Percentiles rank a stretch among this genome's conserved stretches.
Conservation (phyloP, 2,797 vertebrate genomes). For the Cheirogaleus major region DNA sequence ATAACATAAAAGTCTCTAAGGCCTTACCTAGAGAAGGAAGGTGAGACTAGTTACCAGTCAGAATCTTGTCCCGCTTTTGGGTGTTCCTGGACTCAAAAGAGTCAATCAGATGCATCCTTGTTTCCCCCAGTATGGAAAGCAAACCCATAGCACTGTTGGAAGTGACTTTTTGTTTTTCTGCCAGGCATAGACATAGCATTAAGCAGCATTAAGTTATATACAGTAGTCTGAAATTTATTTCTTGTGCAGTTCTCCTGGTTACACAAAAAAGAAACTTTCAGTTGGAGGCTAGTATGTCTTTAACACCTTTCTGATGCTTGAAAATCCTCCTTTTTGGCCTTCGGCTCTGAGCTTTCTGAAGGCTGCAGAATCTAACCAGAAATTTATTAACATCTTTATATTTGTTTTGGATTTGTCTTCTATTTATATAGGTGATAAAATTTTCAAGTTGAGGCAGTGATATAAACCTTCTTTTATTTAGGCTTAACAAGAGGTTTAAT, state of each 20-base stretch:
- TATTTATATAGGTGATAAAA: neutral
- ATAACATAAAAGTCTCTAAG: neutral
- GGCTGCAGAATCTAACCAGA: neutral
- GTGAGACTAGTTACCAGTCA: neutral
- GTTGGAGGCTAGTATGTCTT: neutral
- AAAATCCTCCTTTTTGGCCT: neutral
- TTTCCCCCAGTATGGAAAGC: neutral
- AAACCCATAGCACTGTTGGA: neutral
- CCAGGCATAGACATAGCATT: neutral
- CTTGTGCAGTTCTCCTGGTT: neutral
- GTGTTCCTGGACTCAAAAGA: neutral
- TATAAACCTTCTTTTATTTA: constrained; percentile 15
- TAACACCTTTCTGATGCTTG: constrained; percentile 6
- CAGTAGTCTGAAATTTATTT: neutral
- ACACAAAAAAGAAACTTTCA: constrained; percentile 1
- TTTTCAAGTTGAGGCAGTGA: neutral
- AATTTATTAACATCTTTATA: neutral
- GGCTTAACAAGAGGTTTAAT: neutral
- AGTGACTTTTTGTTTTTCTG: neutral
- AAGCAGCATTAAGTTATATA: neutral
- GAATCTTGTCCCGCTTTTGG: neutral
- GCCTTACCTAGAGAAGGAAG: neutral
- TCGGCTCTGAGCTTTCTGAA: neutral
- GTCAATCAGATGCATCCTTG: neutral
- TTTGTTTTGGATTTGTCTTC: neutral